phyloP scores from a whole-genome alignment of 2,113 vertebrate species.

The Mola mola region DNA sequence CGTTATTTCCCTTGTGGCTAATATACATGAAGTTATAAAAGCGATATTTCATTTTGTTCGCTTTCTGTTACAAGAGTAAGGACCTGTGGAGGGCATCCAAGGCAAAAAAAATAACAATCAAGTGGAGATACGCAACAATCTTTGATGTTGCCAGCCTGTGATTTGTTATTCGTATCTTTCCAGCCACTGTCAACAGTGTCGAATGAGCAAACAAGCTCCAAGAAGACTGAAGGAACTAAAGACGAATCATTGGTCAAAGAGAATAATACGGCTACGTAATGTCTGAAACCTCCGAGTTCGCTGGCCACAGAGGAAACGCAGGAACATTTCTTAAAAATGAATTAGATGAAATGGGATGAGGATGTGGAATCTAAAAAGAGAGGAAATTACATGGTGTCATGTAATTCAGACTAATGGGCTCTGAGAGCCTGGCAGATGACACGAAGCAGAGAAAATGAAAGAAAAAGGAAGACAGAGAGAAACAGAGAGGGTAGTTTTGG shows the following conservation, averaged over 20 bases:
- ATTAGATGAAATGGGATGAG: slow-evolving; percentile 34
- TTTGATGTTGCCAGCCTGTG: not conserved
- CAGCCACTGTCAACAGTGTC: not conserved
- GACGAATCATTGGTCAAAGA: slow-evolving; percentile 4
- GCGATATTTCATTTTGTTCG: too few relatives aligned
- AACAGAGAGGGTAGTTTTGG: not conserved
- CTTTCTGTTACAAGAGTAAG: too few relatives aligned
- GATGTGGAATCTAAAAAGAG: slow-evolving; percentile 17
- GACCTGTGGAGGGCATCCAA: too few relatives aligned
- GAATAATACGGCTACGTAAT: slow-evolving; percentile 12
- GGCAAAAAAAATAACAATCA: too few relatives aligned
- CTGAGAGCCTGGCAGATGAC: slow-evolving; percentile 17
- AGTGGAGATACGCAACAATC: too few relatives aligned
- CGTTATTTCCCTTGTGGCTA: too few relatives aligned
- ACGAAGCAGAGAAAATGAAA: slow-evolving; percentile 1
- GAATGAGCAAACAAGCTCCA: slow-evolving; percentile 13
- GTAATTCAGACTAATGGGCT: too few relatives aligned
- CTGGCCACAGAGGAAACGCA: not conserved
- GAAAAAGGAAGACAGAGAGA: not conserved
- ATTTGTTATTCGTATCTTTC: not conserved
- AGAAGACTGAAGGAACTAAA: slow-evolving; percentile 4
- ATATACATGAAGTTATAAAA: too few relatives aligned
- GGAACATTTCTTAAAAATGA: slow-evolving; percentile 11
- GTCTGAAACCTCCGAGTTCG: not conserved
- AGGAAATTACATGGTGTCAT: slow-evolving; percentile 31